Percentiles rank a stretch among this genome's conserved stretches.
Conservation (phyloP, 2,888 invertebrate genomes). For the Metopia argyrocephala region DNA sequence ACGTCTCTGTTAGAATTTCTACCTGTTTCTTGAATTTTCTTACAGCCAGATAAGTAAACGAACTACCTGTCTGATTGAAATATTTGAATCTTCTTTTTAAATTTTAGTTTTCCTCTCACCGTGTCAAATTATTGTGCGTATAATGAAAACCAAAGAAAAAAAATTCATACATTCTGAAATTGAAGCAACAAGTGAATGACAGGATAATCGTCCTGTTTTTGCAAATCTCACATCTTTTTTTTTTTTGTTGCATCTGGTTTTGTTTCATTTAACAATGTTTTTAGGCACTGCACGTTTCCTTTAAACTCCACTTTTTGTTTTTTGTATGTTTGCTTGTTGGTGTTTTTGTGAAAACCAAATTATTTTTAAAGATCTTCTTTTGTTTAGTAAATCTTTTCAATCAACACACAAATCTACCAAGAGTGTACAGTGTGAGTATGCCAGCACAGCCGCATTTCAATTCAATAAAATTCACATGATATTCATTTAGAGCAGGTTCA, state of each 20-base stretch:
- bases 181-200: constrained; percentile 68
- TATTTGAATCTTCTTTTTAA: constrained; percentile 29
- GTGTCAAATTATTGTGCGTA: constrained; percentile 49
- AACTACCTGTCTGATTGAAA: constrained; percentile 62
- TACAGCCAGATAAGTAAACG: constrained; percentile 25
- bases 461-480: constrained; percentile 51
- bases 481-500: constrained; percentile 39
- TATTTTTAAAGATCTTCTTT: constrained; percentile 36
- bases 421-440: constrained; percentile 5
- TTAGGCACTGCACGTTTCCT: constrained; percentile 45
- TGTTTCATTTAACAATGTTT: constrained; percentile 7
- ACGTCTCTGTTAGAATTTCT: constrained; percentile 25
- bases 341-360: constrained; percentile 41
- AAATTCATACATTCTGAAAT: constrained; percentile 26
- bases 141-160: constrained; percentile 34
- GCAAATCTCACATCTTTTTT: constrained; percentile 45
- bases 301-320: neutral
- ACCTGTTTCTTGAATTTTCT: constrained; percentile 48
- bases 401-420: constrained; percentile 44
- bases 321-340: neutral
- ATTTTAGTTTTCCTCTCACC: constrained; percentile 26
- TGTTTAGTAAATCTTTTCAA: constrained; percentile 32
- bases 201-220: constrained; percentile 67
- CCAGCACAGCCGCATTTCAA: constrained; percentile 43
- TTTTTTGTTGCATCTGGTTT: neutral